A percentile compares a stretch with the other conserved stretches of the same genome.
Evolutionary conservation across 2,113 vertebrate genomes (phyloP).

Genomic region (Sprattus sprattus): DNA sequence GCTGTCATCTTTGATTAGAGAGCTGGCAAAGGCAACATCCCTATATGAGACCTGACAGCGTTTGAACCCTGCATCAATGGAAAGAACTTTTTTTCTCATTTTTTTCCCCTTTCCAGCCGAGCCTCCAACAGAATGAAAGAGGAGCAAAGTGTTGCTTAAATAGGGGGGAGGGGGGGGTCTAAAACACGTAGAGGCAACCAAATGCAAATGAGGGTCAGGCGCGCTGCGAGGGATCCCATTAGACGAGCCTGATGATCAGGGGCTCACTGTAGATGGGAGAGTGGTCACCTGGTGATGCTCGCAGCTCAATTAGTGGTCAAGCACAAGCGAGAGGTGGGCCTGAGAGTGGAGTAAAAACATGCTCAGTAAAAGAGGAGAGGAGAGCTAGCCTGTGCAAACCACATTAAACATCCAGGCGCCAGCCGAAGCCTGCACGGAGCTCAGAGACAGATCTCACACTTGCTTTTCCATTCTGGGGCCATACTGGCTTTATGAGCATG

Average conservation of each 20-base stretch:
- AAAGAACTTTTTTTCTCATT: background rate
- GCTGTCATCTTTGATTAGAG: slow-evolving; percentile 9
- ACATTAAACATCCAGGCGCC: background rate
- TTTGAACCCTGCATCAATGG: background rate
- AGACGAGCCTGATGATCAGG: background rate
- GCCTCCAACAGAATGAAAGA: background rate
- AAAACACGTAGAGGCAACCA: background rate
- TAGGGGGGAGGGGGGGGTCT: background rate
- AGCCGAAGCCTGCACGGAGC: background rate
- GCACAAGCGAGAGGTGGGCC: background rate
- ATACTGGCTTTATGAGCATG: background rate
- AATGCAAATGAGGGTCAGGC: background rate
- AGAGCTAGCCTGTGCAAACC: background rate
- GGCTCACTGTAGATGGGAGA: background rate
- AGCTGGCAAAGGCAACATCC: slow-evolving; percentile 4
- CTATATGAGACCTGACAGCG: background rate
- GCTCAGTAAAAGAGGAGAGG: background rate
- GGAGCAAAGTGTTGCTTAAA: background rate
- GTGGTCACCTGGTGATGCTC: background rate
- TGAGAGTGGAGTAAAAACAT: background rate
- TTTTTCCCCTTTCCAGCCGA: too few species aligned
- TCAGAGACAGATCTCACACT: background rate
- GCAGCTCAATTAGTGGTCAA: background rate
- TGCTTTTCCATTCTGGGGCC: background rate
- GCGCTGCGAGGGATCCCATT: background rate